Conservation (phyloP, 2,888 invertebrate genomes). For the Drosophila subquinaria region DNA sequence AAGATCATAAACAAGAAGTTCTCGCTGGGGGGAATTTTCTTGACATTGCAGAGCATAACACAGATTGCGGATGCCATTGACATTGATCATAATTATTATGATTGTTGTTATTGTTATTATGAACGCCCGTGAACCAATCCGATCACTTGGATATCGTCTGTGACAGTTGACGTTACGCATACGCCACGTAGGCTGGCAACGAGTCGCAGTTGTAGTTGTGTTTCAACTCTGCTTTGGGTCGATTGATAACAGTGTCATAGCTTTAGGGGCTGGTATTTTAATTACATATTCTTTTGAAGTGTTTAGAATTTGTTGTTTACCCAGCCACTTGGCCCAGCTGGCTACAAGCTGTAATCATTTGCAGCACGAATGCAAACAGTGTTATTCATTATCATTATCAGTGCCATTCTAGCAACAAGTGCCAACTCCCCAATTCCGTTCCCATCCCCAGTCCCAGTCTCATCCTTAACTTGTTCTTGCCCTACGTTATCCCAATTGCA, state of each 20-base stretch:
- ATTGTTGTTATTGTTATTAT: neutral
- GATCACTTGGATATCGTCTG: neutral
- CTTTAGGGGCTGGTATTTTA: slow-evolving; percentile 62
- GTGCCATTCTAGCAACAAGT: slow-evolving; percentile 13
- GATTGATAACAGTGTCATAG: neutral
- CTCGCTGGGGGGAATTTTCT: slow-evolving; percentile 10
- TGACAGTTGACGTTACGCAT: slow-evolving; percentile 9
- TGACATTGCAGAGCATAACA: slow-evolving; percentile 40
- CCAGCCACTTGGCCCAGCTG: slow-evolving; percentile 21
- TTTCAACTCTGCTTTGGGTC: slow-evolving; percentile 9
- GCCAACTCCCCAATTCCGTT: neutral
- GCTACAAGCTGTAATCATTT: slow-evolving; percentile 30
- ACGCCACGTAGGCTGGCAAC: slow-evolving; percentile 31
- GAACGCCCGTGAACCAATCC: slow-evolving; percentile 64
- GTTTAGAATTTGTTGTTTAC: slow-evolving; percentile 36
- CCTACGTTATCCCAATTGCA: neutral
- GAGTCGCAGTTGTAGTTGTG: neutral
- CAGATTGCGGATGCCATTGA: slow-evolving; percentile 40
- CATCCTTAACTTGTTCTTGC: neutral
- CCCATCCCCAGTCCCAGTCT: slow-evolving; percentile 4
- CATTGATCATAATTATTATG: slow-evolving; percentile 23
- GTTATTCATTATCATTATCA: slow-evolving; percentile 27
- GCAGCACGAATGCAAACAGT: slow-evolving; percentile 31
- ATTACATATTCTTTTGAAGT: slow-evolving; percentile 63
- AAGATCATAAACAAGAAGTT: slow-evolving; percentile 38